Conservation (phyloP, 2,888 invertebrate genomes). For the Plagiodera versicolora region DNA sequence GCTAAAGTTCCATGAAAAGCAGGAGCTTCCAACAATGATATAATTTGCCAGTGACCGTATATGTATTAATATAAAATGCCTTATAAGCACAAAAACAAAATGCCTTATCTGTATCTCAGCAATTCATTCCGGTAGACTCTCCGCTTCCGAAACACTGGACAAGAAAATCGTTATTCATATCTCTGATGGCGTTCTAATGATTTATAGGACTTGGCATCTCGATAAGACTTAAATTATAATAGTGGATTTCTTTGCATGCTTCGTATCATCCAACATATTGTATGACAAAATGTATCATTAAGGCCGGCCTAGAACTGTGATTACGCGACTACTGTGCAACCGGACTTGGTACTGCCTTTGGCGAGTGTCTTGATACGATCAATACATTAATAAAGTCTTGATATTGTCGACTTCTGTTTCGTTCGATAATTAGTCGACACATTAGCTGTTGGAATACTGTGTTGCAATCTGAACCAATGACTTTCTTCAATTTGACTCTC, state of each 20-base stretch:
- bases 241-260: conserved; percentile 33
- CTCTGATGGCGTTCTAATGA: conserved; percentile 29
- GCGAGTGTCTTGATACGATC: not conserved
- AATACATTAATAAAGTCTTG: not conserved
- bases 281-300: conserved; percentile 35
- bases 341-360: conserved; percentile 1
- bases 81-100: not conserved
- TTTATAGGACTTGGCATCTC: conserved; percentile 31
- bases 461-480: too few species aligned
- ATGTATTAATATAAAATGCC: not conserved
- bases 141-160: conserved; percentile 29
- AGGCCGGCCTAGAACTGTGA: conserved; percentile 20
- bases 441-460: too few species aligned
- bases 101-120: conserved; percentile 15
- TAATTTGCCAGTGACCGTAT: not conserved
- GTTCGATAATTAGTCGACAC: not conserved
- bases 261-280: conserved; percentile 26
- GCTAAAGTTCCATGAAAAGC: too few species aligned
- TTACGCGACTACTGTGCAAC: conserved; percentile 32
- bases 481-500: too few species aligned
- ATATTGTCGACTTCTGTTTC: not conserved
- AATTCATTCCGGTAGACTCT: conserved; percentile 22
- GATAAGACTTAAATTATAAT: conserved; percentile 37
- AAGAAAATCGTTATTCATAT: conserved; percentile 33
- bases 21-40: not conserved